Base-by-base conservation (phyloP, 2,113 vertebrate genomes). In the Myocastor coypus region DNA sequence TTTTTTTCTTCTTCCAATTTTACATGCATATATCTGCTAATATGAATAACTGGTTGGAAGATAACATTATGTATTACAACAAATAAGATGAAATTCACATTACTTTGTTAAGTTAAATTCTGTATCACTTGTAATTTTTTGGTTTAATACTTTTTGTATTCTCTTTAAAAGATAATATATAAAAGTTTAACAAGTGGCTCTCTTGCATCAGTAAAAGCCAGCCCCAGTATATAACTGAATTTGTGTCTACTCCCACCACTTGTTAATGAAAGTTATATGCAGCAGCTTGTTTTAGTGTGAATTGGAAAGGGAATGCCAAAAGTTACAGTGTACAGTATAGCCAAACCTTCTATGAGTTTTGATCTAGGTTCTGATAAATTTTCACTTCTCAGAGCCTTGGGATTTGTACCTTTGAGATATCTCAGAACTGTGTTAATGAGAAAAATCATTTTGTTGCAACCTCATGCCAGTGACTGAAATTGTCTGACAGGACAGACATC, bases 391-490 rank as follows among this genome's bases (percentile, higher is more conserved):
- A 30, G 46, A 17, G 24, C 17, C 57, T 77, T 92, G 73, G 3
- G 28, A 63, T 94, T n/a, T 92, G 17, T 52, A 89, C 24, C 7
- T n/a, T 86, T 83, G 50, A 57, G 28, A 82, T 77, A 86, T 81
- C 46, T 91, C 69, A 84, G 55, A 95, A 80, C 57, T 73, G 34
- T 84, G 57, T 28, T 50, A 34, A 69, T 37, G 22, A 83, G n/a
- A 32, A 82, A 95, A 94, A 75, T 68, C 20, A 87, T 91, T 93
- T 87, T 17, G 91, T 69, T 63, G 30, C 52, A 95, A 52, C 30
- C 30, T 20, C 40, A 89, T 77, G 11, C 32, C 46, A 37, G 20
- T 52, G 91, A 83, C 75, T 66, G 28, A 63, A 96, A 91, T 83
- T 93, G 30, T 37, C 50, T 92, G 69, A 9, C n/a, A 83, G 37